Percentiles rank a stretch among this genome's conserved stretches.
Evolutionary conservation across 2,888 invertebrate species (phyloP).

Genomic region (Agonopterix subpropinquella): DNA sequence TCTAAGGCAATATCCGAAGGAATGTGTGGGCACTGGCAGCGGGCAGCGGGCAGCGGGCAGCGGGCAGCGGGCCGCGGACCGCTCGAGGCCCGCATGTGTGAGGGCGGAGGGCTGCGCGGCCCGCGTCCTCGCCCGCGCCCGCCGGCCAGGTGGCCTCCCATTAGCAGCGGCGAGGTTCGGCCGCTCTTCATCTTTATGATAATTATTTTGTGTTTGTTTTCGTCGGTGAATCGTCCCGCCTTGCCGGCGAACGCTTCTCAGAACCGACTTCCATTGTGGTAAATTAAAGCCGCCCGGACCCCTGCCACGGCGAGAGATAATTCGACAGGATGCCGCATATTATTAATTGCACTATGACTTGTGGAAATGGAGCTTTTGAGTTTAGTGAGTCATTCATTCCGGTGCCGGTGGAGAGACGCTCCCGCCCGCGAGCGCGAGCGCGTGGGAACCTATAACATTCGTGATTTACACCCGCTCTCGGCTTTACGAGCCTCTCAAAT

Average conservation of each 20-base stretch:
- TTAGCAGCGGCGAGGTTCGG: conserved; percentile 67
- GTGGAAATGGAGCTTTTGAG: conserved; percentile 69
- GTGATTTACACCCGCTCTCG: conserved; percentile 45
- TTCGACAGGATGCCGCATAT: conserved; percentile 76
- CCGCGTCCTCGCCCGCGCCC: conserved; percentile 36
- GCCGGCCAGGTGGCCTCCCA: conserved; percentile 62
- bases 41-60: conserved; percentile 10
- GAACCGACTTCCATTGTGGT: conserved; percentile 74
- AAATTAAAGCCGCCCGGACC: conserved; percentile 75
- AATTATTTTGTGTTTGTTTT: conserved; percentile 77
- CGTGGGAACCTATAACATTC: conserved; percentile 53
- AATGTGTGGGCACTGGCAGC: conserved; percentile 29
- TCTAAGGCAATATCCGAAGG: conserved; percentile 16
- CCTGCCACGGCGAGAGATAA: conserved; percentile 74
- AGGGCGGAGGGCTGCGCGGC: conserved; percentile 26
- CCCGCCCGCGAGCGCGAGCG: conserved; percentile 24
- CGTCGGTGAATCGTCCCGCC: conserved; percentile 72
- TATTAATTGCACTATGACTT: conserved; percentile 77
- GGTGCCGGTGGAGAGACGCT: conserved; percentile 40
- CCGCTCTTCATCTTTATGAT: conserved; percentile 76
- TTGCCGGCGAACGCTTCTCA: conserved; percentile 68
- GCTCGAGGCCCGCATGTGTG: conserved; percentile 19
- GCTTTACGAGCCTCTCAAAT: conserved; percentile 39
- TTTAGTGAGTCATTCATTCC: conserved; percentile 74
- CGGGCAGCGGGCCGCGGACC: not conserved